Evolutionary conservation across 2,113 vertebrate species (phyloP).

Genomic region (Capreolus pygargus): DNA sequence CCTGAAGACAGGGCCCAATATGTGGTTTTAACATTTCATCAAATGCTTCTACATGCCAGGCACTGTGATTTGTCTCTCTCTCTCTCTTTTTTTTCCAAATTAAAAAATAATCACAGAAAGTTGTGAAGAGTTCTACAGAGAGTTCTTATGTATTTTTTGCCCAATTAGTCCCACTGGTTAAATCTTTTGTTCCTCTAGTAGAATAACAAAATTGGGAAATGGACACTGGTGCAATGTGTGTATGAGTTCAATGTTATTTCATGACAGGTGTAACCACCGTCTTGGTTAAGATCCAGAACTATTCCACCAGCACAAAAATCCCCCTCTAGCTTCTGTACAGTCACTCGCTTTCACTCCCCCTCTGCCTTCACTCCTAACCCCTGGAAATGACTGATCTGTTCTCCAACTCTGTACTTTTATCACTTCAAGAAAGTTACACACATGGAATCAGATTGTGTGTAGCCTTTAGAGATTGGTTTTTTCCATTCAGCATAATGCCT

Average conservation of each 20-base stretch:
- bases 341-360: neutral
- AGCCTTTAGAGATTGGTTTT: neutral
- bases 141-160: neutral
- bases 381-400: neutral
- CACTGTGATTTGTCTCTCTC: neutral
- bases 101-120: neutral
- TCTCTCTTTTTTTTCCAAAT: neutral
- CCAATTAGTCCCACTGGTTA: neutral
- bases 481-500: neutral
- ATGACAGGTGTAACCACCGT: neutral
- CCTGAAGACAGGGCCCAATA: neutral
- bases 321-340: neutral
- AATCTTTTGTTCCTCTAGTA: neutral
- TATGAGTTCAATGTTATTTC: neutral
- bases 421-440: neutral
- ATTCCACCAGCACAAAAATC: neutral
- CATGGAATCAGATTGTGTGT: neutral
- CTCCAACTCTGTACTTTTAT: neutral
- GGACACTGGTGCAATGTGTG: neutral
- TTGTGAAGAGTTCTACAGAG: neutral
- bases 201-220: neutral
- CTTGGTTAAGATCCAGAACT: neutral
- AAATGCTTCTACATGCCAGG: neutral
- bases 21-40: conserved; percentile 15
- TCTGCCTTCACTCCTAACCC: neutral